phyloP scores from a whole-genome alignment of 2,113 vertebrate species.

The Psittacula cyanocephala region DNA sequence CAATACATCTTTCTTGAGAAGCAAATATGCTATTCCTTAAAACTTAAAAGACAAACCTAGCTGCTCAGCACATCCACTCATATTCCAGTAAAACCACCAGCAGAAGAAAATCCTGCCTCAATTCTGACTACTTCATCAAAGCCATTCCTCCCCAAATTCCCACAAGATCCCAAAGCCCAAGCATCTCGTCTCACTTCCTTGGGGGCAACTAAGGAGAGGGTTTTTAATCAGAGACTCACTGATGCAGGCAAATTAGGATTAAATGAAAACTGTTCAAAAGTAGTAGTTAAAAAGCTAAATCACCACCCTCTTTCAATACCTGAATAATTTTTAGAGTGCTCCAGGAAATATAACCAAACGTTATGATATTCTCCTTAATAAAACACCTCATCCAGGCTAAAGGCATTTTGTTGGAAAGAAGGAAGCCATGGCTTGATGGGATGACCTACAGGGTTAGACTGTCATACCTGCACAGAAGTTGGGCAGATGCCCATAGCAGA shows the following conservation, averaged over 20 bases:
- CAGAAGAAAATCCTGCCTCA: not conserved
- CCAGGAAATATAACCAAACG: not conserved
- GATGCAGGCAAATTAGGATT: not conserved
- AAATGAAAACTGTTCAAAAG: not conserved
- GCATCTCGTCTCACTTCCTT: fast-evolving
- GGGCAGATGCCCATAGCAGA: not conserved
- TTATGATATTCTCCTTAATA: not conserved
- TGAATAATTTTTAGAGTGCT: not conserved
- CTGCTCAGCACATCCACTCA: not conserved
- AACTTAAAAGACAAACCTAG: not conserved
- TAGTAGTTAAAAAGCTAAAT: not conserved
- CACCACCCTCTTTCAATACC: not conserved
- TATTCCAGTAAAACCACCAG: not conserved
- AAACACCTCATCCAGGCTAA: not conserved
- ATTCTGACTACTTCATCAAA: not conserved
- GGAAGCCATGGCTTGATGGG: not conserved
- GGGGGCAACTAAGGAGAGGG: not conserved
- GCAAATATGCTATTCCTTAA: not conserved
- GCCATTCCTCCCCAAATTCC: not conserved
- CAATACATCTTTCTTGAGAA: not conserved
- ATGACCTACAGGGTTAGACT: not conserved
- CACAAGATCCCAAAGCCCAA: not conserved
- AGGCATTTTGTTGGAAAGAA: not conserved
- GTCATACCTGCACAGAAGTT: not conserved
- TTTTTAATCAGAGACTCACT: not conserved